These are phyloP conservation scores for Drosophila stalkeri DNA, from an alignment of 2,888 invertebrate genomes.

Conservation along the genomic window DNA sequence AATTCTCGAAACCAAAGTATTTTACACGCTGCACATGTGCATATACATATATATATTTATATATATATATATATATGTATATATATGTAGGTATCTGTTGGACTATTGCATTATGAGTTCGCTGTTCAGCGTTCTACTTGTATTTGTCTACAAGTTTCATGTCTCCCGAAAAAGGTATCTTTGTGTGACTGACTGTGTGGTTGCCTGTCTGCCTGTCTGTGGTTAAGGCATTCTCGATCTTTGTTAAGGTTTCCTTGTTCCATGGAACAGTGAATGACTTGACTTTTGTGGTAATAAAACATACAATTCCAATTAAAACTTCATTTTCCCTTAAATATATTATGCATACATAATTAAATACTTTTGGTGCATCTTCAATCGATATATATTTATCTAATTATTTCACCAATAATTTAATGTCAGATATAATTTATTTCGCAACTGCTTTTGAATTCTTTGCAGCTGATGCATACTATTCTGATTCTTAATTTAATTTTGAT, in stretches of 20 bases:
- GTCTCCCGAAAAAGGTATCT: background rate
- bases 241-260: background rate
- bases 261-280: background rate
- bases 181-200: background rate
- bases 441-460: background rate
- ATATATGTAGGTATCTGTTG: background rate
- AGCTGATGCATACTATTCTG: background rate
- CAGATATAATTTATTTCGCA: background rate
- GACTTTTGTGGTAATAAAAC: background rate
- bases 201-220: background rate
- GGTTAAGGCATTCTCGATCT: background rate
- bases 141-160: background rate
- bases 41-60: background rate
- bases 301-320: too few relatives aligned
- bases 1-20: slow-evolving; percentile 36
- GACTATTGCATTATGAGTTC: slow-evolving; percentile 26
- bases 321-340: too few relatives aligned
- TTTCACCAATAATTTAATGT: background rate
- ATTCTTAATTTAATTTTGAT: background rate
- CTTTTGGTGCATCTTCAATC: too few relatives aligned
- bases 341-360: background rate
- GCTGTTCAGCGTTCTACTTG: background rate
- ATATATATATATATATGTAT: background rate
- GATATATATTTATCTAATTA: background rate
- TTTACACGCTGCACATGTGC: slow-evolving; percentile 49